Conservation (phyloP, 2,113 vertebrate genomes). For the Thryonomys swinderianus region DNA sequence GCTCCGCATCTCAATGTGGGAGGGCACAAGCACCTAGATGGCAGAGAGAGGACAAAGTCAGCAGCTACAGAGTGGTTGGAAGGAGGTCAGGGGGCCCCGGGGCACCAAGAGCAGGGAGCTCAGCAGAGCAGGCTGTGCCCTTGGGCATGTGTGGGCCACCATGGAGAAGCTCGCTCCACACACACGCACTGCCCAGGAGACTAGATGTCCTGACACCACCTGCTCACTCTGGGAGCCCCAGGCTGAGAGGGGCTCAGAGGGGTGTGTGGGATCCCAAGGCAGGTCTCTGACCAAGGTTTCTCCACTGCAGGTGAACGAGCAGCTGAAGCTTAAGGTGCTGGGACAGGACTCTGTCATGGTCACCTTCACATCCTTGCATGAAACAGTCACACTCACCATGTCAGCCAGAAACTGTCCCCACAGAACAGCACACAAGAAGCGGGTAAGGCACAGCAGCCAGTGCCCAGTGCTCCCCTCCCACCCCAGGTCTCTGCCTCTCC, state of each 20-base stretch:
- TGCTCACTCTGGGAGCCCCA: neutral
- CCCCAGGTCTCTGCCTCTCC: neutral
- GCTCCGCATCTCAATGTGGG: neutral
- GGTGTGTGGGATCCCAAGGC: neutral
- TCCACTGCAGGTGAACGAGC: constrained; percentile 79
- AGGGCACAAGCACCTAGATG: neutral
- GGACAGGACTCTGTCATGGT: constrained; percentile 63
- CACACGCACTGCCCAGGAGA: no score
- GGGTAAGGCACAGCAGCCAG: constrained; percentile 64
- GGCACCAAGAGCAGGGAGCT: neutral
- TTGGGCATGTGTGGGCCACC: neutral
- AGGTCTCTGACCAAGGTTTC: neutral
- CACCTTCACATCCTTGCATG: constrained; percentile 71
- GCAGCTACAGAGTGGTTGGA: neutral
- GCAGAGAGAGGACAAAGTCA: neutral
- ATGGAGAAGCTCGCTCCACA: neutral
- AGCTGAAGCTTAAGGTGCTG: constrained; percentile 76
- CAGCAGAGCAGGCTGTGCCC: neutral
- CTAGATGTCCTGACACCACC: neutral
- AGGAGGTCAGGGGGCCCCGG: neutral
- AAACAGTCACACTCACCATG: constrained; percentile 66
- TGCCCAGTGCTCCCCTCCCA: neutral
- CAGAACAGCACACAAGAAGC: neutral
- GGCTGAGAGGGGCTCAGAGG: neutral
- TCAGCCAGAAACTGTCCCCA: constrained; percentile 70